A percentile compares a stretch with the other conserved stretches of the same genome.
These are phyloP conservation scores for Paratrypauchen microcephalus DNA, from an alignment of 2,797 vertebrate species.

Conservation along the genomic window DNA sequence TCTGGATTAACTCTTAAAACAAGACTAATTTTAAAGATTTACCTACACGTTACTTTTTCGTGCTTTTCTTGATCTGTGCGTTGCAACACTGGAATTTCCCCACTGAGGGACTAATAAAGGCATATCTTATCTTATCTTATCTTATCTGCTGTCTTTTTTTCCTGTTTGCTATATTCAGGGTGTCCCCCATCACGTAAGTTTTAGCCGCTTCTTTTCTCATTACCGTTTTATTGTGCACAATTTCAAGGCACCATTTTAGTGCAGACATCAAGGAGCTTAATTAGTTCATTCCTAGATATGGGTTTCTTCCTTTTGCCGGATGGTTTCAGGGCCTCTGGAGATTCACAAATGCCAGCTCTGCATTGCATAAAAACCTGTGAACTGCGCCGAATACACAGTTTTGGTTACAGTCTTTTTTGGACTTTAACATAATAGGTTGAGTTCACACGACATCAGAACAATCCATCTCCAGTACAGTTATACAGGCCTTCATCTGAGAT, in stretches of 20 bases:
- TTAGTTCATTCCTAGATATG: conserved; percentile 74
- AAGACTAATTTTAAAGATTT: background rate
- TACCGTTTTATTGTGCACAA: conserved; percentile 67
- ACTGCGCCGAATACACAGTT: conserved; percentile 58
- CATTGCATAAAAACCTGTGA: conserved; percentile 52
- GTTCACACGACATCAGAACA: no score
- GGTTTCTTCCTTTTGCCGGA: conserved; percentile 55
- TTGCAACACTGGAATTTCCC: no score
- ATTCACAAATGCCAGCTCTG: conserved; percentile 65
- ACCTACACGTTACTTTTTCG: no score
- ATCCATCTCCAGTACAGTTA: no score
- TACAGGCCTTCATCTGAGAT: no score
- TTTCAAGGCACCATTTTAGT: conserved; percentile 73
- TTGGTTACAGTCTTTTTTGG: conserved; percentile 47
- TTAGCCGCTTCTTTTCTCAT: conserved; percentile 58
- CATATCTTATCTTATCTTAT: no score
- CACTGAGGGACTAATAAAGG: no score
- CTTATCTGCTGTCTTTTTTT: conserved; percentile 4
- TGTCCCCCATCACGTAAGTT: conserved; percentile 18
- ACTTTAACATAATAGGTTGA: no score
- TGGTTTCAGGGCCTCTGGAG: conserved; percentile 67
- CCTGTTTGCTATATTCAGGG: conserved; percentile 18
- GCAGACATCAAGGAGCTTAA: conserved; percentile 75
- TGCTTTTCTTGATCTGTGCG: no score
- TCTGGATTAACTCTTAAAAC: no score